Conservation (phyloP, 1,140 invertebrate species). For the Eufriesea mexicana region DNA sequence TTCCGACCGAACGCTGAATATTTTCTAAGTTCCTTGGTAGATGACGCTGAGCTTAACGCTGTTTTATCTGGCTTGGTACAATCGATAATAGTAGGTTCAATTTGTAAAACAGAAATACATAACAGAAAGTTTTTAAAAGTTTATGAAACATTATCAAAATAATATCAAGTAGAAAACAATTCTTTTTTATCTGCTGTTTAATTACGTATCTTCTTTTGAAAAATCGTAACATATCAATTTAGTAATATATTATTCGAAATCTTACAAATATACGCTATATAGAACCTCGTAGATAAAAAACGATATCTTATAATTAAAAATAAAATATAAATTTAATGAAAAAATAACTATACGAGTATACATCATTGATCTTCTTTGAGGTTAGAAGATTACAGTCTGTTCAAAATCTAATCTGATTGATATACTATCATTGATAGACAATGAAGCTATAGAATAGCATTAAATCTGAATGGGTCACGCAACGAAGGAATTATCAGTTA, state of each 20-base stretch:
- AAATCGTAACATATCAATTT: no score
- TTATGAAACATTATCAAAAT: neutral
- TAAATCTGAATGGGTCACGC: constrained; percentile 11
- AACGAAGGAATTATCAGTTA: constrained; percentile 25
- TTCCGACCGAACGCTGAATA: neutral
- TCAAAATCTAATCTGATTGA: neutral
- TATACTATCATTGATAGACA: neutral
- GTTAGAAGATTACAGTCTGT: neutral
- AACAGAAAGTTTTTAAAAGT: neutral
- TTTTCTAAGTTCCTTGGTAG: neutral
- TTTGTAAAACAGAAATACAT: neutral
- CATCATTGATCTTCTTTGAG: neutral
- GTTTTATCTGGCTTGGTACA: neutral
- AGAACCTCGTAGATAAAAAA: no score
- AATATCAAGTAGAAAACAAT: neutral
- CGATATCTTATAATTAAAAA: neutral
- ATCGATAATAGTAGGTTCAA: neutral
- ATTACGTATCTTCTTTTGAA: neutral
- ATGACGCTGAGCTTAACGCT: neutral
- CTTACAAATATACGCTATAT: neutral
- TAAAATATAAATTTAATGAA: neutral
- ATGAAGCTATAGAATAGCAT: constrained; percentile 13
- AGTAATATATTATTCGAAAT: neutral
- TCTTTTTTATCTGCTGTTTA: neutral
- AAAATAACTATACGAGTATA: neutral